Conservation (phyloP, 1,140 invertebrate genomes). For the Aphelinus atriplicis region DNA sequence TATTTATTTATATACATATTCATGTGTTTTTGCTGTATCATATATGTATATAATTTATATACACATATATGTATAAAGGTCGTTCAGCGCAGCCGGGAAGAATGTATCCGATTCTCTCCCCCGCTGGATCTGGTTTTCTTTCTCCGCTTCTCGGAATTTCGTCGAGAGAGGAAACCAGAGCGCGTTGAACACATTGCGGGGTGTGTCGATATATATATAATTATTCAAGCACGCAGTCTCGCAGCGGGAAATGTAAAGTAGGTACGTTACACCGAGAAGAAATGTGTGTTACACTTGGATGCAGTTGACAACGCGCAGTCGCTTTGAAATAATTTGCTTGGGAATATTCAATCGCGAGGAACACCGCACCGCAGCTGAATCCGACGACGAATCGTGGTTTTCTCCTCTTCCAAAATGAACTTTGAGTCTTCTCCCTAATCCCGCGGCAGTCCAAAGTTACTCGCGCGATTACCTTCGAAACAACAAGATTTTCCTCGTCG, state of each 20-base stretch:
- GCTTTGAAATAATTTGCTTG: too few relatives aligned
- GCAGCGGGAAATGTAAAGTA: slow-evolving; percentile 9
- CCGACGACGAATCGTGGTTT: too few relatives aligned
- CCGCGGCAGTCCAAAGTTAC: too few relatives aligned
- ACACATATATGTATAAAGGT: slow-evolving; percentile 17
- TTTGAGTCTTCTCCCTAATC: too few relatives aligned
- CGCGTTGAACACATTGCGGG: slow-evolving; percentile 39
- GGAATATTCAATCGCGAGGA: too few relatives aligned
- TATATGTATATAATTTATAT: slow-evolving; percentile 15
- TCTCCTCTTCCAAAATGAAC: too few relatives aligned
- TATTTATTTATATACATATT: slow-evolving; percentile 17
- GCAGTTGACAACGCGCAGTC: too few relatives aligned
- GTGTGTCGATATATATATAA: slow-evolving; percentile 17
- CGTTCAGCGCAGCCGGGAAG: slow-evolving; percentile 1
- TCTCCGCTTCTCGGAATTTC: neutral
- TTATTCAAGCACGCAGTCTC: slow-evolving; percentile 26
- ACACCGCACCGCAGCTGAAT: too few relatives aligned
- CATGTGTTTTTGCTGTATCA: slow-evolving; percentile 6
- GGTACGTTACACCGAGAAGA: slow-evolving; percentile 33
- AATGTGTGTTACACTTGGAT: slow-evolving; percentile 4
- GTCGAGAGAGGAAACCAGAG: slow-evolving; percentile 10
- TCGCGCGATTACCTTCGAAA: too few relatives aligned
- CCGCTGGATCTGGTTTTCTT: slow-evolving; percentile 7
- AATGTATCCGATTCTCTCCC: slow-evolving; percentile 10
- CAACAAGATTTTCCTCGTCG: too few relatives aligned